Evolutionary conservation across 2,113 vertebrate genomes (phyloP), one percentile per base, ranked within the genome.

Genomic region (Sapajus apella): DNA sequence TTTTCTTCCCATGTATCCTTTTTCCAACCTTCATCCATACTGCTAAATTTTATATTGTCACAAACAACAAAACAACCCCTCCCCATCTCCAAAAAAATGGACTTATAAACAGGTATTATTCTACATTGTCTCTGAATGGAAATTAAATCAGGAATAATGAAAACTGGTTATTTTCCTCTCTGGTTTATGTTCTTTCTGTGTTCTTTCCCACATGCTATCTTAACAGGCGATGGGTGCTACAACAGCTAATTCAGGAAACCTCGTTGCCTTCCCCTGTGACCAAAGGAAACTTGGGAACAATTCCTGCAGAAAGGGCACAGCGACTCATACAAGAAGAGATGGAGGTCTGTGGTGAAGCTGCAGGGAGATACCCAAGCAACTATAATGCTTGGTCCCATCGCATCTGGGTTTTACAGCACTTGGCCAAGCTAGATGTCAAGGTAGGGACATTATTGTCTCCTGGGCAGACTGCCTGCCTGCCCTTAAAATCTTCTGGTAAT

Each of bases 311-410:
- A 87, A 98, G 98, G 47, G 98, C 99, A 79, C 99, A 99, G 73
- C 97, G 94, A 84, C 98, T 99, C 9, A 98, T 99, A 81, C 99
- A 98, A 85, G 99, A 99, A 84, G 99, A 99, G 98, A 99, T 99
- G 98, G 99, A 98, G 92, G 99, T 99, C 92, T 99, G 99, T 97
- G 98, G 98, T 12, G 99, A 99, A 52, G 99, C 99, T 37, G 99
- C 99, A 30, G 98, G 99, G 92, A 99, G 99, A 56, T 99, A 99
- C 56, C 99, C 99, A 95, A 99, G 99, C 97, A 99, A 99, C 98
- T 99, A 99, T 97, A 99, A 99, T 30, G 99, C 99, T 97, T 99
- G 99, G 99, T 99, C 99, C 23, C 99, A 99, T 98, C 99, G 99
- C 72, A 99, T 99, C 98, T 99, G 99, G 99, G 99, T 99, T 95